Evolutionary conservation across 2,888 invertebrate genomes (phyloP), one percentile per base, ranked within the genome.

Genomic region (Volucella bombylans): DNA sequence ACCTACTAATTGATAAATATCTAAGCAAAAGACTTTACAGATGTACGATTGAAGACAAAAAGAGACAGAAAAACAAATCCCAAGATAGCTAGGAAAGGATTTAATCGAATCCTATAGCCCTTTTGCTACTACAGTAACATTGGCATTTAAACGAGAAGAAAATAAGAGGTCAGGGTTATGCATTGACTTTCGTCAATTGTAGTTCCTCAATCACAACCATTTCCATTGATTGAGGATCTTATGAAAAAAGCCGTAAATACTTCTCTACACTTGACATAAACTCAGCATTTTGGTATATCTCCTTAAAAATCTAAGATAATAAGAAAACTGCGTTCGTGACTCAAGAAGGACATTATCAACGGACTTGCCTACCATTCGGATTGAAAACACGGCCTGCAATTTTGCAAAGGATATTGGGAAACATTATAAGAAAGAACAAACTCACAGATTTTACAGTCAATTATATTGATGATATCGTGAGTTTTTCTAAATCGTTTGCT

Each of bases 1-100:
- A n/a, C n/a, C n/a, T n/a, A n/a, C n/a, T n/a, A n/a, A n/a, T 87
- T 50, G 82, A 87, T 15, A 87, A 83, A 86, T 87, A 80, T 71
- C 18, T 1, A 18, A 18, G 18, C 18, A 18, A 18, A 18, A 18
- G 18, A 18, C 80, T 82, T 31, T 86, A 82, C 68, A 79, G 79
- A 77, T 87, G 83, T 50, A 78, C 82, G 38, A 77, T 82, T n/a
- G 86, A 82, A 4, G 86, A 87, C 45, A 86, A 54, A 54, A 61
- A 18, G 81, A 87, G 65, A 87, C 87, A 77, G 86, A 87, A 50
- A 41, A 69, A 12, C 86, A 87, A 72, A 76, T 86, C 12, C 62
- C 82, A 64, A 54, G 86, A 50, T 67, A 86, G 18, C 65, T 87
- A 39, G 47, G 86, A 54, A 78, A 54, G 47, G 82, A 86, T 41